Evolutionary conservation across 2,113 vertebrate genomes (phyloP), one percentile per base, ranked within the genome.

Genomic region (Strix aluco): DNA sequence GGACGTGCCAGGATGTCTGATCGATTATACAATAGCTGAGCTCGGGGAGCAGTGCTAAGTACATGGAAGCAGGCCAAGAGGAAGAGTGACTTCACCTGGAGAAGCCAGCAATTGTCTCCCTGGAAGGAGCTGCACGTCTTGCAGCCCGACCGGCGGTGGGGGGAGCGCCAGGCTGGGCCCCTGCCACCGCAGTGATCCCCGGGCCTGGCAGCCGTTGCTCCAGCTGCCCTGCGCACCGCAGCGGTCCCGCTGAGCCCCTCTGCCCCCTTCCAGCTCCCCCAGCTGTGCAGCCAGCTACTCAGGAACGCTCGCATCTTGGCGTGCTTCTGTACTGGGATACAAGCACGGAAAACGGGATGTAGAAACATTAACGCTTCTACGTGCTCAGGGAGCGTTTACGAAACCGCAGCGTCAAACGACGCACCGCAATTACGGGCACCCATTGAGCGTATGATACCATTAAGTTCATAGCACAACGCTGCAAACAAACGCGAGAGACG

Each of bases 141-240:
- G 1, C 38, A 11, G 21, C 58, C 15, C 0, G 0, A 25, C 32
- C 19, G 0, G 38, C 6, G 1, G 27, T 2, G 0, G 9, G 5
- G 61, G 25, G 17, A 42, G 38, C 5, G 0, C 54, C 49, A 38
- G 47, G 19, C 54, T 8, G 4, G 72, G 67, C 51, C 6, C 23
- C 29, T 25, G 0, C 27, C 30, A 11, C 30, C 25, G 0, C 1
- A 36, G 79, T 9, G 1, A n/a, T 3, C 34, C 34, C 46, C 7
- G 5, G 15, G 16, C n/a, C 44, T 3, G 11, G 36, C 49, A 44
- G 38, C 30, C 17, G 0, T 14, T 4, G 32, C 61, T 44, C 51
- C 9, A 32, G 32, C 20, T 38, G 52, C 34, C 40, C 51, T 3
- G 1, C 2, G 5, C 14, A 38, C 51, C 11, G 2, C 25, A 36